Conservation (phyloP, 2,113 vertebrate species). For the Spheniscus mendiculus region DNA sequence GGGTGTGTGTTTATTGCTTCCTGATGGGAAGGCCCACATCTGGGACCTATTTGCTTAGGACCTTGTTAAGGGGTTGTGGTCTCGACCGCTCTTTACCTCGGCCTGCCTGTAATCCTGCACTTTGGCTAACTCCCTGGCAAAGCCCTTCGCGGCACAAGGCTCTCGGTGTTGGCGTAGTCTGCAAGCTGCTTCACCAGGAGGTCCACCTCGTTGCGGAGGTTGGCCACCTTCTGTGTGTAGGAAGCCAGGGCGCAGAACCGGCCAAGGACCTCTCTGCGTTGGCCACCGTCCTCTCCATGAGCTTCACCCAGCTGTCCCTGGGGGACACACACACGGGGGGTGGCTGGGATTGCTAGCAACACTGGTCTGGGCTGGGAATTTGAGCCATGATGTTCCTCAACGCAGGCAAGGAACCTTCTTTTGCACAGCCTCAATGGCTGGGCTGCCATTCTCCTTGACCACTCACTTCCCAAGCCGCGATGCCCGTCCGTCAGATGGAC, state of each 20-base stretch:
- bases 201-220: slow-evolving; percentile 74
- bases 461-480: background rate
- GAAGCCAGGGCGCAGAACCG: slow-evolving; percentile 75
- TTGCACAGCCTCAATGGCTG: background rate
- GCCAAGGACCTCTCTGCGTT: slow-evolving; percentile 72
- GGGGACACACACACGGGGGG: no score
- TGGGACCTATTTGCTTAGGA: slow-evolving; percentile 1
- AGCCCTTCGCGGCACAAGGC: slow-evolving; percentile 57
- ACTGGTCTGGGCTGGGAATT: background rate
- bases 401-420: background rate
- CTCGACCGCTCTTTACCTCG: slow-evolving; percentile 56
- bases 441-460: background rate
- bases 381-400: background rate
- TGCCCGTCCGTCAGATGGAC: accelerated
- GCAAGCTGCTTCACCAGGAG: slow-evolving; percentile 71
- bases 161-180: slow-evolving; percentile 65
- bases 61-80: background rate
- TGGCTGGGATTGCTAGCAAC: background rate
- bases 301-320: slow-evolving; percentile 65
- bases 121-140: slow-evolving; percentile 79
- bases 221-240: slow-evolving; percentile 75
- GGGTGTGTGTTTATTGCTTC: slow-evolving; percentile 13
- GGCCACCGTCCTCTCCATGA: slow-evolving; percentile 69
- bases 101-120: slow-evolving; percentile 86
- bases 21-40: background rate